These are phyloP conservation scores for Zoroaster sp. DNA, from an alignment of 53 echinoderm and acorn worm species.

Conservation along the genomic window DNA sequence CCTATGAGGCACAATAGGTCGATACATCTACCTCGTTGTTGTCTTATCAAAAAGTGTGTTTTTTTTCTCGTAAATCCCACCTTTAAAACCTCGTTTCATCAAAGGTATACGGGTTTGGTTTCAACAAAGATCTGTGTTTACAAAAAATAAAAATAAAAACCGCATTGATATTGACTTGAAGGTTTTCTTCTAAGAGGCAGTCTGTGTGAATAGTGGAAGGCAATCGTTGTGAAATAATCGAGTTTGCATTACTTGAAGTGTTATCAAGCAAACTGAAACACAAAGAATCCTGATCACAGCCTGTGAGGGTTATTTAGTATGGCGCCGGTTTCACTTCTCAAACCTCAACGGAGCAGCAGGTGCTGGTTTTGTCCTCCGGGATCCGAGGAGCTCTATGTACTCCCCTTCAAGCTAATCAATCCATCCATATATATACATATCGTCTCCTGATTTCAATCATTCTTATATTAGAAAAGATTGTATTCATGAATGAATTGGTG, in stretches of 20 bases:
- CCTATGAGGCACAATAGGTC: too few species aligned
- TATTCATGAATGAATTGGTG: background rate
- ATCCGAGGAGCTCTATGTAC: background rate
- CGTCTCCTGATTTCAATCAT: background rate
- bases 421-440: background rate
- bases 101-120: too few species aligned
- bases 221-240: background rate
- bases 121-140: background rate
- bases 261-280: background rate
- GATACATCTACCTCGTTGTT: too few species aligned
- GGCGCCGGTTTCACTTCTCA: background rate
- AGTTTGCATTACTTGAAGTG: background rate
- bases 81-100: too few species aligned
- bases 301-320: background rate
- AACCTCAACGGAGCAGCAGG: background rate
- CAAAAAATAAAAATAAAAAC: background rate
- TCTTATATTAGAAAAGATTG: background rate
- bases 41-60: too few species aligned
- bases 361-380: background rate
- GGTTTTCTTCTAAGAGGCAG: background rate
- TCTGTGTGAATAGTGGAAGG: background rate
- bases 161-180: background rate
- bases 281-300: background rate
- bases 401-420: background rate
- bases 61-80: too few species aligned